Evolutionary conservation across 2,888 invertebrate species (phyloP).

Genomic region (Baccha elongata): DNA sequence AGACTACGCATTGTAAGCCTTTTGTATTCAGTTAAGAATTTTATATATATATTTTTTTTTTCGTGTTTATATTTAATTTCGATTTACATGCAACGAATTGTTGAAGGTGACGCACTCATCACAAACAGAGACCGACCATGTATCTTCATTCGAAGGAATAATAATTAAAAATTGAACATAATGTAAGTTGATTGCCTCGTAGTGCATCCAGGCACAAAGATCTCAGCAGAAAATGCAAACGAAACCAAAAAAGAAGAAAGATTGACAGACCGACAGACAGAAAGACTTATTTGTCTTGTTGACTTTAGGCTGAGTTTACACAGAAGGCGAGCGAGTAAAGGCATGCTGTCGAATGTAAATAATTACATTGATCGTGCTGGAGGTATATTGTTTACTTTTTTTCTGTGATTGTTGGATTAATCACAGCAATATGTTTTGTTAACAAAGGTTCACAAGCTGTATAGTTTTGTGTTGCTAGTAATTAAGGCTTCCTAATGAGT

Average conservation of each 20-base stretch:
- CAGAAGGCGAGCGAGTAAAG: conserved; percentile 54
- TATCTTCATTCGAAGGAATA: conserved; percentile 55
- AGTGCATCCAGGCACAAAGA: conserved; percentile 12
- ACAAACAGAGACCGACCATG: conserved; percentile 5
- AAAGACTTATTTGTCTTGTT: conserved; percentile 28
- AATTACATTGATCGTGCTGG: conserved; percentile 16
- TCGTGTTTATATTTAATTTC: conserved; percentile 33
- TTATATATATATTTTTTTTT: conserved; percentile 2
- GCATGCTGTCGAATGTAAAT: conserved; percentile 44
- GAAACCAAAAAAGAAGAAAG: not conserved
- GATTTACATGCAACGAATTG: conserved; percentile 58
- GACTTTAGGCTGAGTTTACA: conserved; percentile 45
- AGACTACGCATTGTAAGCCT: conserved; percentile 13
- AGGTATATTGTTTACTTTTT: conserved; percentile 41
- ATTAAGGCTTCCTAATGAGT: too few species aligned
- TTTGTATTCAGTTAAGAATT: conserved; percentile 36
- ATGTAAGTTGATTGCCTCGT: not conserved
- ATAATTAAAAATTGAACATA: conserved; percentile 35
- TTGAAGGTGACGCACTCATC: conserved; percentile 58
- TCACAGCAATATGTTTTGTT: conserved; percentile 12
- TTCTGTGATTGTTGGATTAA: conserved; percentile 8
- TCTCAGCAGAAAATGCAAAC: conserved; percentile 1
- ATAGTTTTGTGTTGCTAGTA: too few species aligned
- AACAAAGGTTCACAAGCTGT: not conserved
- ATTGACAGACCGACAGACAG: conserved; percentile 5